Evolutionary conservation across 2,797 vertebrate species (phyloP).

Genomic region (Spinibarbus caldwelli): DNA sequence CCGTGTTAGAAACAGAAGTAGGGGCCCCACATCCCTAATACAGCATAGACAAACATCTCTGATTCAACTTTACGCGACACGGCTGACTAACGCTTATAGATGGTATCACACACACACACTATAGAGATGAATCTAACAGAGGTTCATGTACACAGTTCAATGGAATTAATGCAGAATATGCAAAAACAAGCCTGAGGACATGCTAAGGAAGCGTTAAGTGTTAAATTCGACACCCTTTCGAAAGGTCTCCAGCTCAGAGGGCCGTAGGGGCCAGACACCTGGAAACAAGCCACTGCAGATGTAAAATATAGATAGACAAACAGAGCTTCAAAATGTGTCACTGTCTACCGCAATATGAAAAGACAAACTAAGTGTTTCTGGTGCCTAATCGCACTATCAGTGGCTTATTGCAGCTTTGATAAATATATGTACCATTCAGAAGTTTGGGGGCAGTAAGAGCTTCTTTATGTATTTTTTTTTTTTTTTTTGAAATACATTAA

Average conservation of each 20-base stretch:
- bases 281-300: neutral
- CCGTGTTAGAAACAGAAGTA: slow-evolving; percentile 61
- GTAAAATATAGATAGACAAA: neutral
- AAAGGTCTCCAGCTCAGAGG: neutral
- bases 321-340: neutral
- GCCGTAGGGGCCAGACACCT: neutral
- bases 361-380: neutral
- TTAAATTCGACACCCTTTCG: neutral
- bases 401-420: neutral
- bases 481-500: neutral
- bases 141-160: neutral
- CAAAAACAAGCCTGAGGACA: neutral
- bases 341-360: neutral
- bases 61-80: neutral
- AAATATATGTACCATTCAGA: neutral
- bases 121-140: neutral
- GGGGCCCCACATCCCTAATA: slow-evolving; percentile 43
- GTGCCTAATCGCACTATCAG: neutral
- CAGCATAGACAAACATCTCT: neutral
- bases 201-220: neutral
- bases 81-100: slow-evolving; percentile 16
- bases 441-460: neutral
- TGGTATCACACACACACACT: slow-evolving; percentile 37
- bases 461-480: neutral
- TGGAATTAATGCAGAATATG: neutral